These are phyloP conservation scores for Suncus etruscus DNA, from an alignment of 2,113 vertebrate species.

Conservation along the genomic window DNA sequence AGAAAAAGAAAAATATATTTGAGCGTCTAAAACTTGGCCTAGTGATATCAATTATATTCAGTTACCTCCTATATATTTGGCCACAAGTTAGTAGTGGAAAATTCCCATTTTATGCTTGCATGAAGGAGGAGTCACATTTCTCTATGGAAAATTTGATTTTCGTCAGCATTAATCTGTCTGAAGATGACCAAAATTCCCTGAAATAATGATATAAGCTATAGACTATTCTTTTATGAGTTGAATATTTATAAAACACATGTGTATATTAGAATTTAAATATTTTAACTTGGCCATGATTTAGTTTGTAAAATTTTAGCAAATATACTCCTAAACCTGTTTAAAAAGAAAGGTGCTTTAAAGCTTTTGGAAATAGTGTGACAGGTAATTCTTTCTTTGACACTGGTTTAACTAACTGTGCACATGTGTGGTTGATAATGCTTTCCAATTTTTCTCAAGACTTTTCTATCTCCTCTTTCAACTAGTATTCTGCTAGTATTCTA, in stretches of 20 bases:
- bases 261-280: no score
- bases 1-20: neutral
- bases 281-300: neutral
- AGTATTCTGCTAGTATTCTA: no score
- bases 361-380: neutral
- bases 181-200: neutral
- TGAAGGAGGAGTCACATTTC: neutral
- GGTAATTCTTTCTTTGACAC: neutral
- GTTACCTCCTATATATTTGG: neutral
- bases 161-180: neutral
- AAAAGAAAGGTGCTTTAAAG: neutral
- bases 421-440: neutral
- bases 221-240: no score
- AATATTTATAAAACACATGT: no score
- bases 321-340: neutral
- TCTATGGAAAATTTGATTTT: neutral
- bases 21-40: constrained; percentile 4
- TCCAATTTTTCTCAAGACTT: neutral
- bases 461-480: neutral
- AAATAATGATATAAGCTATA: neutral
- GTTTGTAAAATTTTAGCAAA: neutral
- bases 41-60: neutral
- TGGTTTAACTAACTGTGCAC: neutral
- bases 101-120: neutral
- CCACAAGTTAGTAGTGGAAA: neutral